Conservation (phyloP, 2,888 invertebrate genomes). For the Coremacera marginata region DNA sequence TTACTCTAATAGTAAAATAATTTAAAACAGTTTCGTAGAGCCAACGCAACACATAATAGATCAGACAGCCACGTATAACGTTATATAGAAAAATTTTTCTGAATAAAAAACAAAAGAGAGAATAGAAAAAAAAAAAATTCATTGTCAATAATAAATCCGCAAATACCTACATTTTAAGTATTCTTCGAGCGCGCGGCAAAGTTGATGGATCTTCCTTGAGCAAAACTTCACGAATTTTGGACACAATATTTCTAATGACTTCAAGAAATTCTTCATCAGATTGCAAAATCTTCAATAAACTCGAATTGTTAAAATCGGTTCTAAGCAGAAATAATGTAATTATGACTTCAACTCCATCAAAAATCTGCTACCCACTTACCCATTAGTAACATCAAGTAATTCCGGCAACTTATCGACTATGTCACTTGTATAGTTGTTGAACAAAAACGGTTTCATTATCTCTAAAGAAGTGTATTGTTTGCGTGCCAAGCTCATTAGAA, state of each 20-base stretch:
- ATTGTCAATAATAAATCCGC: no score
- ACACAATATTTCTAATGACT: neutral
- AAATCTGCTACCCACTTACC: neutral
- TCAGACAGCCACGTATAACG: constrained; percentile 45
- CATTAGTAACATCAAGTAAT: constrained; percentile 16
- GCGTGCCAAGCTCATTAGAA: constrained; percentile 55
- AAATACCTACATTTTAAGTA: neutral
- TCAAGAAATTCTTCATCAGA: neutral
- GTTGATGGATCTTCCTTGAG: constrained; percentile 10
- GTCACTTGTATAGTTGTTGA: constrained; percentile 55
- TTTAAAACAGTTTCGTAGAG: constrained; percentile 41
- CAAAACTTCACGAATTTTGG: neutral
- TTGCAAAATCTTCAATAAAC: neutral
- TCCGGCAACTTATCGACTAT: constrained; percentile 49
- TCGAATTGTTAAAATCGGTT: neutral
- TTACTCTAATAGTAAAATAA: no score
- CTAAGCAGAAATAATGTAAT: neutral
- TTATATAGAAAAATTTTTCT: constrained; percentile 50
- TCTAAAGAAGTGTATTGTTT: constrained; percentile 54
- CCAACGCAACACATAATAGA: constrained; percentile 54
- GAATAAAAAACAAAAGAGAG: neutral
- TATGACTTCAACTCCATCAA: neutral
- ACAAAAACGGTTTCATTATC: constrained; percentile 59
- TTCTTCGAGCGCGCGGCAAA: neutral
- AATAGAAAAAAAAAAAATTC: neutral